Conservation (phyloP, 2,797 vertebrate genomes). For the Lepus townsendii region DNA sequence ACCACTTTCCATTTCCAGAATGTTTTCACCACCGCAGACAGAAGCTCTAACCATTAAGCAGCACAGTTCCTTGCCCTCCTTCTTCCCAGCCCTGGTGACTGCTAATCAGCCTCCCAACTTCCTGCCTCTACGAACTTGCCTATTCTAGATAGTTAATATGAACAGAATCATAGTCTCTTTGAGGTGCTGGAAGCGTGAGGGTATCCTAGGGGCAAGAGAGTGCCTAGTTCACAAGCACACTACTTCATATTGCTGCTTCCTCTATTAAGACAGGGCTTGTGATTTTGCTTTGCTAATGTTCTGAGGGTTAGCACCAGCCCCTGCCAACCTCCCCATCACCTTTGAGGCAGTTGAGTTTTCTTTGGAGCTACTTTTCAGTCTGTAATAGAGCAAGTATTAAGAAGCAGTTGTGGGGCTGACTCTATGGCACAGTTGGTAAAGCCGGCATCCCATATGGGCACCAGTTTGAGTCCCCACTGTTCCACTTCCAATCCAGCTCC, state of each 20-base stretch:
- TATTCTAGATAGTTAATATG: neutral
- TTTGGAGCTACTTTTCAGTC: slow-evolving; percentile 52
- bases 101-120: neutral
- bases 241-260: neutral
- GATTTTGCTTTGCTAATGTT: neutral
- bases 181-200: neutral
- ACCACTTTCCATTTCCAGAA: neutral
- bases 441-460: too few species aligned
- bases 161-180: neutral
- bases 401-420: neutral
- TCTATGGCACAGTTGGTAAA: too few species aligned
- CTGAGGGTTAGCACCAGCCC: neutral
- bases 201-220: neutral
- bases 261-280: neutral
- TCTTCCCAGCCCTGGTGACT: neutral
- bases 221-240: neutral
- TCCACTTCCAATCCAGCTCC: too few species aligned
- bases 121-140: neutral
- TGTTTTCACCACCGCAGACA: neutral
- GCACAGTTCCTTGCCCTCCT: neutral
- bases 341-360: slow-evolving; percentile 58
- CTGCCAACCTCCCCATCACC: neutral
- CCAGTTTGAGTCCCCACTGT: too few species aligned
- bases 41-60: slow-evolving; percentile 19
- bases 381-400: slow-evolving; percentile 55